Evolutionary conservation across 2,797 vertebrate genomes (phyloP).

Genomic region (Labroides dimidiatus): DNA sequence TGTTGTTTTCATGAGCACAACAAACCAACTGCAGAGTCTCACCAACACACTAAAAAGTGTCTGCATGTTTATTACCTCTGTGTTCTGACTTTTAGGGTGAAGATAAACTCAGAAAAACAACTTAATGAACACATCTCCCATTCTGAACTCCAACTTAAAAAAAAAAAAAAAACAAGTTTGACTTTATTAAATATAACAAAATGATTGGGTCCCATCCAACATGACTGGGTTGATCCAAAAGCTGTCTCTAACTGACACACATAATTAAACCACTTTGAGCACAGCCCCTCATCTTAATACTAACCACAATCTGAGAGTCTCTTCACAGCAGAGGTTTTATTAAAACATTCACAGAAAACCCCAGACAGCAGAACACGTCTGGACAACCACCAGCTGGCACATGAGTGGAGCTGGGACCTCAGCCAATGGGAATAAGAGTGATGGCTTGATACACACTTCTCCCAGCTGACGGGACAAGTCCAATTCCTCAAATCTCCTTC

Average conservation of each 20-base stretch:
- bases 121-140: too few relatives aligned
- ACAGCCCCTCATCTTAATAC: background rate
- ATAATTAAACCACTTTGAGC: background rate
- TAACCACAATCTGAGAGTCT: background rate
- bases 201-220: background rate
- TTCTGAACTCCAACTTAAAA: background rate
- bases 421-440: background rate
- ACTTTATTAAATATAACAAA: background rate
- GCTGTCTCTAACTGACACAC: background rate
- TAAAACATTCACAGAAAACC: background rate
- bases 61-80: too few relatives aligned
- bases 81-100: too few relatives aligned
- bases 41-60: too few relatives aligned
- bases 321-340: background rate
- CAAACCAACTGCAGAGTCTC: too few relatives aligned
- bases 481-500: too few relatives aligned
- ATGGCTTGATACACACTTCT: background rate
- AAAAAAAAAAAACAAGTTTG: too few relatives aligned
- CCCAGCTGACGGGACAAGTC: too few relatives aligned
- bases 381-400: background rate
- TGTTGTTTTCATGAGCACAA: too few relatives aligned
- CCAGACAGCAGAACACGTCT: background rate
- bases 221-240: background rate
- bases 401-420: too few relatives aligned
- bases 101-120: too few relatives aligned